Evolutionary conservation across 2,888 invertebrate genomes (phyloP), one percentile per base, ranked within the genome.

Genomic region (Drosophila macrospina): DNA sequence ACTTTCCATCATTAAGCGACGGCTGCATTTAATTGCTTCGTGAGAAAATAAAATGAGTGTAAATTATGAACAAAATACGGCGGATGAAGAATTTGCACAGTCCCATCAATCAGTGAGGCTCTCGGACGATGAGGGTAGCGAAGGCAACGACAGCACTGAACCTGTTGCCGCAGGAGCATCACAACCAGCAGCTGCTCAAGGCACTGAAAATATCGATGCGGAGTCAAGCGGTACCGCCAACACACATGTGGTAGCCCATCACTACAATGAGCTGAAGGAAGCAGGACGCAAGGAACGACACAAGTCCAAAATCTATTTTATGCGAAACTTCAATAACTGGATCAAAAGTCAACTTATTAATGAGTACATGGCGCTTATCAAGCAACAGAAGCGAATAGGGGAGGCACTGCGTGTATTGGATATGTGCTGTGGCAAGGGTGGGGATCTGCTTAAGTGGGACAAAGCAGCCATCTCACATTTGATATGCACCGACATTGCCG

Each of bases 261-360:
- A 99, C 92, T 99, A 99, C 91, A 99, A 99, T 92, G 94, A 95
- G 55, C 92, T 98, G 8, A 95, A 96, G 91, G 97, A 98, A 80
- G 95, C 95, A 84, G 98, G 98, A 0, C 92, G 97, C 37, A 94
- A 93, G 48, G 95, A 95, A 80, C 94, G 99, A 48, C 95, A 95
- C 76, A 95, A 97, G 87, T 98, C 98, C 26, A 95, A 97, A 26
- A 99, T 99, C 82, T 96, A 97, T 86, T 96, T 96, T 91, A 94
- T 99, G 93, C 94, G 99, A 78, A 99, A 99, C 92, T 98, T 99
- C 91, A 99, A 99, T 92, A 99, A 99, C 92, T 99, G 99, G 99
- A 95, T 98, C 11, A 99, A 99, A 93, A 97, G 97, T 92, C 97
- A 98, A 93, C 93, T 98, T 0, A 99, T 99, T 84, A 95, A 97